These are phyloP conservation scores for Carcina quercana DNA, from an alignment of 2,888 invertebrate genomes.

Conservation along the genomic window DNA sequence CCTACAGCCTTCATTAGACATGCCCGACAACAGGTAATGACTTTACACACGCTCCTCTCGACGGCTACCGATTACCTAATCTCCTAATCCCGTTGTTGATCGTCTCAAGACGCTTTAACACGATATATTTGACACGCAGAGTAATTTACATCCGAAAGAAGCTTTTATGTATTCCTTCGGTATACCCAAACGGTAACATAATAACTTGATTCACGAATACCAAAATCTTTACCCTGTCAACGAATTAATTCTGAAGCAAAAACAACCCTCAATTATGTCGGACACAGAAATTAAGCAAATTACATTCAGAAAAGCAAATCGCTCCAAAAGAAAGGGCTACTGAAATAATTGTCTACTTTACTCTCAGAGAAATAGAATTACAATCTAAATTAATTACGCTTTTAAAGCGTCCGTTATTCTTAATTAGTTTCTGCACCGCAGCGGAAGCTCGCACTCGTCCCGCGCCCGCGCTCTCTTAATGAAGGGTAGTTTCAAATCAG, in stretches of 20 bases:
- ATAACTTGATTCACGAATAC: too few species aligned
- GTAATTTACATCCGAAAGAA: slow-evolving; percentile 18
- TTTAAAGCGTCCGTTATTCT: slow-evolving; percentile 75
- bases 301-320: slow-evolving; percentile 67
- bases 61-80: slow-evolving; percentile 3
- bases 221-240: slow-evolving; percentile 7
- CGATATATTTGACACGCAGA: too few species aligned
- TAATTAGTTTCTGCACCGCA: slow-evolving; percentile 75
- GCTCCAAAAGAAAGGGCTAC: slow-evolving; percentile 71
- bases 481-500: slow-evolving; percentile 75
- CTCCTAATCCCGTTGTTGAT: neutral
- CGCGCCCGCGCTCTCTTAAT: slow-evolving; percentile 66
- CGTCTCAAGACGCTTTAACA: too few species aligned
- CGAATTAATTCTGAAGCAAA: slow-evolving; percentile 25
- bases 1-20: slow-evolving; percentile 47
- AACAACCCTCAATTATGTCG: slow-evolving; percentile 46
- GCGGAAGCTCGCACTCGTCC: slow-evolving; percentile 57
- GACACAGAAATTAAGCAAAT: slow-evolving; percentile 68
- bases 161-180: too few species aligned
- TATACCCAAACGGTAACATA: too few species aligned
- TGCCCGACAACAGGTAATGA: slow-evolving; percentile 42
- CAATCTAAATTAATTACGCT: slow-evolving; percentile 75
- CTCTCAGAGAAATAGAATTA: slow-evolving; percentile 73
- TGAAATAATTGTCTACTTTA: slow-evolving; percentile 73
- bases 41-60: slow-evolving; percentile 32